These are phyloP conservation scores for Chrysolina oricalcia DNA, from an alignment of 2,888 invertebrate species.

Conservation along the genomic window DNA sequence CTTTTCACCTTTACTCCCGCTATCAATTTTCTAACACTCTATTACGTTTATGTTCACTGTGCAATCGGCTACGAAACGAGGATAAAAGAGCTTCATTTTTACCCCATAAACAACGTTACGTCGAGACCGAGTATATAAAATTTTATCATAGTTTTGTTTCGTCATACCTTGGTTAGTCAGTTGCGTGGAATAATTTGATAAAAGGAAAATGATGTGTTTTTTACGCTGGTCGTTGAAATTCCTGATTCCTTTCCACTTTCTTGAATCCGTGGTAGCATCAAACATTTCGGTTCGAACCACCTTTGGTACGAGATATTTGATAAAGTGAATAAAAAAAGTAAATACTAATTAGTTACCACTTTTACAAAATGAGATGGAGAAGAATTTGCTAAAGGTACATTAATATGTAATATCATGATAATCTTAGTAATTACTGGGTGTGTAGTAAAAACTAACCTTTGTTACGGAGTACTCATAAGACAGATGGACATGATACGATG, in stretches of 20 bases:
- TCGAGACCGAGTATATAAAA: slow-evolving; percentile 17
- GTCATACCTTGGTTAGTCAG: slow-evolving; percentile 10
- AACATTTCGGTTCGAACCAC: slow-evolving; percentile 36
- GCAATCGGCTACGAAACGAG: slow-evolving; percentile 65
- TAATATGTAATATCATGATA: no score
- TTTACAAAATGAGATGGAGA: no score
- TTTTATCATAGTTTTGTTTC: slow-evolving; percentile 21
- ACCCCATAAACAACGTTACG: slow-evolving; percentile 59
- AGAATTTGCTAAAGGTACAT: no score
- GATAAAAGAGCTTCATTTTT: slow-evolving; percentile 67
- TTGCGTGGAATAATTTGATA: slow-evolving; percentile 22
- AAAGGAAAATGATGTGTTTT: background rate
- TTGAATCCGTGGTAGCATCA: no score
- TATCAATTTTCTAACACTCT: slow-evolving; percentile 67
- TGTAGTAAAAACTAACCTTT: no score
- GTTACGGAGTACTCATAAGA: no score
- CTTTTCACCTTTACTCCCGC: slow-evolving; percentile 67
- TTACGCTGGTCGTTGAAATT: background rate
- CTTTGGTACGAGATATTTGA: no score
- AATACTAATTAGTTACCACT: no score
- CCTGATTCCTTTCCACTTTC: background rate
- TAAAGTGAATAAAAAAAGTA: no score
- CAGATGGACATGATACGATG: no score
- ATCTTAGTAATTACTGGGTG: no score
- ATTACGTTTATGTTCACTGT: slow-evolving; percentile 66